Evolutionary conservation across 1,140 invertebrate genomes (phyloP).

Genomic region (Zaprionus davidi): DNA sequence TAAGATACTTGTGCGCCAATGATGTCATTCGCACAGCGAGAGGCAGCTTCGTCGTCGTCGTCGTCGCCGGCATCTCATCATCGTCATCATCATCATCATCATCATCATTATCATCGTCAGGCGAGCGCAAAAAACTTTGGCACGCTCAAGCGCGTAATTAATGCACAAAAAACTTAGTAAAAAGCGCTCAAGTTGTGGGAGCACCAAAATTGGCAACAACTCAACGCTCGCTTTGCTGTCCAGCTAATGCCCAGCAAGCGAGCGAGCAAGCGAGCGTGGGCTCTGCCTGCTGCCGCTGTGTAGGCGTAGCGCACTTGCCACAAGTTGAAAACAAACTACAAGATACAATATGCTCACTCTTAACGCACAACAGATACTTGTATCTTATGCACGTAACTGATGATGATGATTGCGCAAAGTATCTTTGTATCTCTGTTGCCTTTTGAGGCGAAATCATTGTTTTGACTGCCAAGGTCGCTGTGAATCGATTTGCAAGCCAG

Average conservation of each 20-base stretch:
- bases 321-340: slow-evolving; percentile 11
- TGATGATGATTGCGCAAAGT: slow-evolving; percentile 46
- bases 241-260: slow-evolving; percentile 26
- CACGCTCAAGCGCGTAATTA: slow-evolving; percentile 80
- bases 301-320: slow-evolving; percentile 45
- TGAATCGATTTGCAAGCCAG: slow-evolving; percentile 63
- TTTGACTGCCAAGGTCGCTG: slow-evolving; percentile 80
- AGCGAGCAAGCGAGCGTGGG: slow-evolving; percentile 38
- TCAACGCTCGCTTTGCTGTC: slow-evolving; percentile 31
- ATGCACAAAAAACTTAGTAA: slow-evolving; percentile 58
- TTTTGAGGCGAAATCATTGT: slow-evolving; percentile 71
- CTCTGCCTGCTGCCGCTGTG: slow-evolving; percentile 22
- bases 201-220: slow-evolving; percentile 74
- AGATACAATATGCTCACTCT: slow-evolving; percentile 32
- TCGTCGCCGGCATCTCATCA: slow-evolving; percentile 28
- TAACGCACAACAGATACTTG: slow-evolving; percentile 33
- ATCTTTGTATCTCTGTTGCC: slow-evolving; percentile 46
- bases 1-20: slow-evolving; percentile 46
- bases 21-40: slow-evolving; percentile 54
- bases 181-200: slow-evolving; percentile 66
- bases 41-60: slow-evolving; percentile 27
- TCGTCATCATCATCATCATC: slow-evolving; percentile 22
- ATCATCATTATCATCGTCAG: slow-evolving; percentile 43
- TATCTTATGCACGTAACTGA: slow-evolving; percentile 41
- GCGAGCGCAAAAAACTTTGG: slow-evolving; percentile 67